Evolutionary conservation across 2,113 vertebrate species (phyloP).

Genomic region (Cairina moschata): DNA sequence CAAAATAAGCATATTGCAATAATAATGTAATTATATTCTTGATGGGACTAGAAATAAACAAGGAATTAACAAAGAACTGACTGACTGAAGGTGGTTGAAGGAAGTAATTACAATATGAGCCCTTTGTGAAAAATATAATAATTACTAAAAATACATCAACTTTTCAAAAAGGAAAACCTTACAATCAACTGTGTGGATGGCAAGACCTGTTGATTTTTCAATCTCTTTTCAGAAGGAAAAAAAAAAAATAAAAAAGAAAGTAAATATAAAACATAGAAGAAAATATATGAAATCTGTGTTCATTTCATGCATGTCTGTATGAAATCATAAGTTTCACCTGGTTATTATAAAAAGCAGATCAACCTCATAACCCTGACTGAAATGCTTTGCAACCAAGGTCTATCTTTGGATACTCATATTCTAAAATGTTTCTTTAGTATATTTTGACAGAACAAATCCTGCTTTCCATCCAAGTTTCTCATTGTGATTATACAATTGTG

Average conservation of each 20-base stretch:
- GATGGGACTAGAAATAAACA: not conserved
- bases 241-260: not conserved
- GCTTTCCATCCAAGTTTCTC: not conserved
- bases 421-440: not conserved
- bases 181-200: not conserved
- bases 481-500: not conserved
- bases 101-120: not conserved
- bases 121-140: not conserved
- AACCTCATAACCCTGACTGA: not conserved
- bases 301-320: not conserved
- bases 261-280: not conserved
- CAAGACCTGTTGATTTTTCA: not conserved
- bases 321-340: not conserved
- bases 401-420: not conserved
- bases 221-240: not conserved
- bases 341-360: not conserved
- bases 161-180: not conserved
- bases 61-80: not conserved
- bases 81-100: not conserved
- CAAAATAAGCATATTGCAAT: not conserved
- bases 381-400: not conserved
- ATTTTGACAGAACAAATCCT: not conserved
- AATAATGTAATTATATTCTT: not conserved
- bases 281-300: not conserved
- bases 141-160: not conserved